phyloP scores from a whole-genome alignment of 53 echinoderm and acorn worm species.

The Temnopleurus reevesii region DNA sequence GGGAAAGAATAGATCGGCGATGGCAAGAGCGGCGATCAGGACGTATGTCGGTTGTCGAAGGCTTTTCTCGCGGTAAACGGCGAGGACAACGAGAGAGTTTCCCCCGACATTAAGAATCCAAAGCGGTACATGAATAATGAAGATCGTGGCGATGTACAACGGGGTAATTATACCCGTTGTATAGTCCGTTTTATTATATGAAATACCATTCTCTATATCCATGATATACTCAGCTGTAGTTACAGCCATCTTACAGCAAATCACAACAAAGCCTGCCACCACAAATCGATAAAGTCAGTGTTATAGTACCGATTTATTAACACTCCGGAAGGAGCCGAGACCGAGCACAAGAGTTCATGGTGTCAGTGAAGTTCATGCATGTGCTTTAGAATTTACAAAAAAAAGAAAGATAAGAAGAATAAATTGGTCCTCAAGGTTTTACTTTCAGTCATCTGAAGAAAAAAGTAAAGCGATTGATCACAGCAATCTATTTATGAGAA shows the following conservation, averaged over 20 bases:
- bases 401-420: too few species aligned
- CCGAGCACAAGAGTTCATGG: neutral
- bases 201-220: neutral
- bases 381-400: too few species aligned
- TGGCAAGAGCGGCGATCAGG: slow-evolving; percentile 69
- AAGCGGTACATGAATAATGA: slow-evolving; percentile 29
- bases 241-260: neutral
- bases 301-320: neutral
- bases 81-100: slow-evolving; percentile 63
- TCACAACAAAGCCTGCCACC: too few species aligned
- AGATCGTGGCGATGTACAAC: slow-evolving; percentile 47
- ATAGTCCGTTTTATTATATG: slow-evolving; percentile 23
- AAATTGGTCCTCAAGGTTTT: too few species aligned
- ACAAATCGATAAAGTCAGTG: too few species aligned
- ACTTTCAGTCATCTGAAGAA: too few species aligned
- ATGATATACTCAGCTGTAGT: neutral
- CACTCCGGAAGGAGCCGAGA: neutral
- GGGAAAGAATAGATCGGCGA: slow-evolving; percentile 58
- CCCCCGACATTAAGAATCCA: slow-evolving; percentile 54
- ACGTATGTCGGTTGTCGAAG: slow-evolving; percentile 53
- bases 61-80: slow-evolving; percentile 61
- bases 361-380: neutral
- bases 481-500: too few species aligned
- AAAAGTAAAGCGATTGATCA: too few species aligned
- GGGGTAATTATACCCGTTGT: slow-evolving; percentile 30